Conservation (phyloP, 2,888 invertebrate species). For the Dryocosmus kuriphilus region DNA sequence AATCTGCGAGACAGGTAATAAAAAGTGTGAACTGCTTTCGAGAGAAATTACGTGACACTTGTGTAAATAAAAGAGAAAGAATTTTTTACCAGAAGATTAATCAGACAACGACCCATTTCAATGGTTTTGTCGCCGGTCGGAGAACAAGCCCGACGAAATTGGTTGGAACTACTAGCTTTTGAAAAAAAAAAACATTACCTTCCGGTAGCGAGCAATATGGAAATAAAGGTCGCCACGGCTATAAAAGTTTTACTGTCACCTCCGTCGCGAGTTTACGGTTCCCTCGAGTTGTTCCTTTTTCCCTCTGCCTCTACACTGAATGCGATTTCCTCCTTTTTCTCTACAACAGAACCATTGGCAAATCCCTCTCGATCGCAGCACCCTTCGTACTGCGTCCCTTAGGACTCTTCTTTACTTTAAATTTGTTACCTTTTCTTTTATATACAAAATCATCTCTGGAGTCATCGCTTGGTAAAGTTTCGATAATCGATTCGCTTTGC, state of each 20-base stretch:
- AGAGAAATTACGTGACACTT: conserved; percentile 29
- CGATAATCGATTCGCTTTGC: conserved; percentile 33
- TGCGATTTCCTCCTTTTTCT: conserved; percentile 34
- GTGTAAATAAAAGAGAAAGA: conserved; percentile 34
- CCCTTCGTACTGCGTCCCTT: conserved; percentile 7
- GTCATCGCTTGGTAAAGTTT: conserved; percentile 26
- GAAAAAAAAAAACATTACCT: conserved; percentile 54
- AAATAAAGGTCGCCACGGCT: conserved; percentile 69
- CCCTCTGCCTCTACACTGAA: conserved; percentile 45
- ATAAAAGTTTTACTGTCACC: conserved; percentile 59
- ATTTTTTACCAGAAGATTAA: conserved; percentile 36
- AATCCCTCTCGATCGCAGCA: conserved; percentile 14
- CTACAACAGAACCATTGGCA: conserved; percentile 21
- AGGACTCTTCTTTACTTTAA: conserved; percentile 5
- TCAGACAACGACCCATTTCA: conserved; percentile 38
- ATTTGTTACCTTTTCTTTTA: conserved; percentile 10
- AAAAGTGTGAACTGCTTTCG: conserved; percentile 33
- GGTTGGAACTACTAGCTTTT: conserved; percentile 48
- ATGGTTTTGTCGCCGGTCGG: conserved; percentile 35
- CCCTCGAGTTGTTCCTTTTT: conserved; percentile 57
- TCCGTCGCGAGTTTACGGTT: conserved; percentile 62
- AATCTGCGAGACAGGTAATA: conserved; percentile 27
- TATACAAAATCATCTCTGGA: conserved; percentile 35
- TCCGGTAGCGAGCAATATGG: conserved; percentile 67
- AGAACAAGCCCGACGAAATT: conserved; percentile 45